Percentiles rank a stretch among this genome's conserved stretches.
Evolutionary conservation across 2,113 vertebrate species (phyloP).

Genomic region (Rhea pennata): DNA sequence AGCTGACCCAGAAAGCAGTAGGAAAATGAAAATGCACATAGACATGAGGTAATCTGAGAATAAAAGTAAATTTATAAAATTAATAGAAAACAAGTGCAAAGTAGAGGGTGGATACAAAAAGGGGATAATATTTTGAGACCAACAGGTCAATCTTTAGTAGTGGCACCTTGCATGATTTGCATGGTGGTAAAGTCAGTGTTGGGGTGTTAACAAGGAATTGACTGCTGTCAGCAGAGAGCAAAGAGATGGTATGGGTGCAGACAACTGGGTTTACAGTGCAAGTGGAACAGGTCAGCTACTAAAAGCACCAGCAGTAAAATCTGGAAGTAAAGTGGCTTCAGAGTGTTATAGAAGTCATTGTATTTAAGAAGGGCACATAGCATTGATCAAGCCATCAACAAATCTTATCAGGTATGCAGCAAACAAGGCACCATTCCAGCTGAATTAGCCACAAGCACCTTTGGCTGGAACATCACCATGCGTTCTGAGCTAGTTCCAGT

Average conservation of each 20-base stretch:
- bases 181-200: neutral
- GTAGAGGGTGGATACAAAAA: rapidly evolving
- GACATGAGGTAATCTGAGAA: neutral
- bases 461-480: rapidly evolving
- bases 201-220: neutral
- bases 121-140: neutral
- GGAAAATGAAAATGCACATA: neutral
- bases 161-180: neutral
- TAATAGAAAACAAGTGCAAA: neutral
- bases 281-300: neutral
- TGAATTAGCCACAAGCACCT: neutral
- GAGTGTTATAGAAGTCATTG: neutral
- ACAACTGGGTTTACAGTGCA: neutral
- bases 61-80: neutral
- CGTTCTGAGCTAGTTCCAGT: neutral
- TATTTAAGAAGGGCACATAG: rapidly evolving
- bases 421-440: neutral
- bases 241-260: neutral
- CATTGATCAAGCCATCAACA: neutral
- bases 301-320: neutral
- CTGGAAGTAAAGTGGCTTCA: rapidly evolving
- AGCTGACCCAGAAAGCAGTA: neutral
- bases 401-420: neutral
- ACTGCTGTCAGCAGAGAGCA: neutral
- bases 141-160: neutral